These are phyloP conservation scores for Brachionus plicatilis DNA, from an alignment of 1,140 invertebrate genomes.

Conservation along the genomic window DNA sequence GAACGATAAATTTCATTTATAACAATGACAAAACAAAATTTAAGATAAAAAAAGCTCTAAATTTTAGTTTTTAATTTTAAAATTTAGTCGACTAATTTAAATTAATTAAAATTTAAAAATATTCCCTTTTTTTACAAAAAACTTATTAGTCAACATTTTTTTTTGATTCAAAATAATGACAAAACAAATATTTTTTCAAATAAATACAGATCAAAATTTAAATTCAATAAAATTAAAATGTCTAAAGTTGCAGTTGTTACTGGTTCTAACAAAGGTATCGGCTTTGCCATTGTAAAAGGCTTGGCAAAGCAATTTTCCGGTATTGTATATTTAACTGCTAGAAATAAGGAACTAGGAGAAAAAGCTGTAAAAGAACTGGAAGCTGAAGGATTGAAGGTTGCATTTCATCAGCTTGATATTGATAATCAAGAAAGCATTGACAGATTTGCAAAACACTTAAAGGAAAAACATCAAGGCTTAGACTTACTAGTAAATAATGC, in stretches of 20 bases:
- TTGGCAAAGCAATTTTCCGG: neutral
- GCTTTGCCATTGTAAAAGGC: slow-evolving; percentile 8
- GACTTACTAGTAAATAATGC: slow-evolving; percentile 80
- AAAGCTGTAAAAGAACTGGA: slow-evolving; percentile 60
- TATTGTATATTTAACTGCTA: slow-evolving; percentile 47
- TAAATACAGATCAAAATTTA: no score
- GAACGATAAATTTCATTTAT: no score
- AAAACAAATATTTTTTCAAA: no score
- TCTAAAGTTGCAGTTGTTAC: slow-evolving; percentile 34
- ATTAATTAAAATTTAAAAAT: no score
- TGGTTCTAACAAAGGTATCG: slow-evolving; percentile 40
- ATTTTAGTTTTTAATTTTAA: no score
- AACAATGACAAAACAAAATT: no score
- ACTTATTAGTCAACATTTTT: no score
- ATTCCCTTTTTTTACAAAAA: no score
- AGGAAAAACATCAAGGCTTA: slow-evolving; percentile 65
- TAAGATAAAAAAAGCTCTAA: no score
- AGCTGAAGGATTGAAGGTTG: slow-evolving; percentile 54
- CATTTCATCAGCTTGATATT: slow-evolving; percentile 67
- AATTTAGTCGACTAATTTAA: no score
- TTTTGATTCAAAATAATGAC: no score
- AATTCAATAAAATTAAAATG: no score
- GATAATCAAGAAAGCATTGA: slow-evolving; percentile 51
- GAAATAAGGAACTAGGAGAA: slow-evolving; percentile 60
- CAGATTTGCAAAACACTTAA: slow-evolving; percentile 62